Evolutionary conservation across 2,888 invertebrate species (phyloP), one percentile per base, ranked within the genome.

Genomic region (Polyploca ridens): DNA sequence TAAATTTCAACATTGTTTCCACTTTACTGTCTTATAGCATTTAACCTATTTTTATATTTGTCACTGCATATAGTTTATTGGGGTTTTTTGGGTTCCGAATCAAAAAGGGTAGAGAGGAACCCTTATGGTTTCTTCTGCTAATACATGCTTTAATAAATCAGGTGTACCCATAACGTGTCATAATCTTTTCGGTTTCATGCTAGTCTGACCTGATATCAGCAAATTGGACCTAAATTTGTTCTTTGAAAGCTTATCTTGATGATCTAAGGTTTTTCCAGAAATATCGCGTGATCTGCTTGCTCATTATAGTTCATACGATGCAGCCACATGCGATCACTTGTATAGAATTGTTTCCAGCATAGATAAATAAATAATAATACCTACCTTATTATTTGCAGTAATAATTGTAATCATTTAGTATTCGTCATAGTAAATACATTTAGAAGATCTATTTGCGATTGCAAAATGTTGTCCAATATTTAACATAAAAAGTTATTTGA

Each of bases 1-100:
- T 78, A 89, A 89, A 79, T 90, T 89, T 84, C 5, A 75, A 84
- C 88, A 90, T 89, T 87, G 87, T 87, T 79, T 74, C 77, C 81
- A 13, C 41, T 41, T 13, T 5, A 74, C 78, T 77, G 71, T 38
- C 16, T 11, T n/a, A n/a, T n/a, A n/a, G n/a, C n/a, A n/a, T n/a
- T n/a, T n/a, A n/a, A n/a, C n/a, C n/a, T n/a, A n/a, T n/a, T n/a
- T n/a, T n/a, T n/a, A n/a, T n/a, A n/a, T n/a, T n/a, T n/a, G n/a
- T n/a, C n/a, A 27, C 27, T 27, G 27, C 27, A 27, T 2, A 27
- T 35, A 58, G 35, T 58, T 38, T 61, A 41, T 58, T 35, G 27
- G 27, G 27, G 27, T 27, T 27, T 27, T 27, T 27, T 1, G 27
- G 27, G 27, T 2, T 27, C 2, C 27, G 27, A 27, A 27, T n/a